A percentile compares a stretch with the other conserved stretches of the same genome.
Conservation (phyloP, 2,888 invertebrate genomes). For the Leucophenga montana region DNA sequence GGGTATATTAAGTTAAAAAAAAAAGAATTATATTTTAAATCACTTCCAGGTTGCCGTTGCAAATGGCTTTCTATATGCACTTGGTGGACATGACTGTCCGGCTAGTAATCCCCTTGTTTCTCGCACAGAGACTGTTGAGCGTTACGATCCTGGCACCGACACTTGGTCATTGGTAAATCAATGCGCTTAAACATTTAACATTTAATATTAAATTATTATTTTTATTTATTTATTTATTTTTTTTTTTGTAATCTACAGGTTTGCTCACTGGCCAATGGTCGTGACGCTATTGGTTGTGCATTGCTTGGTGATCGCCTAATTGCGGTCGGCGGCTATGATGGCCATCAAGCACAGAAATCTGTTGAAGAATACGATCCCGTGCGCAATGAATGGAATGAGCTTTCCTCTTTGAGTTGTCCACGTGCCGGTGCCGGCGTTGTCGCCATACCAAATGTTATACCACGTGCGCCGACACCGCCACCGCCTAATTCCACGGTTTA, state of each 20-base stretch:
- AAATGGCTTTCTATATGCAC: constrained; percentile 90
- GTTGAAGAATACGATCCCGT: constrained; percentile 93
- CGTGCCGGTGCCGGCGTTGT: constrained; percentile 93
- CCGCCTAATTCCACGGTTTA: constrained; percentile 72
- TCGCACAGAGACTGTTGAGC: constrained; percentile 91
- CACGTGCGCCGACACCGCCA: constrained; percentile 67
- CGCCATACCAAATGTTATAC: constrained; percentile 75
- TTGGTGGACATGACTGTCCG: constrained; percentile 95
- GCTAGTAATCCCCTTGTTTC: constrained; percentile 88
- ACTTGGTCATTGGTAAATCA: constrained; percentile 82
- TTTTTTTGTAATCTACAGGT: constrained; percentile 72
- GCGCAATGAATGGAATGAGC: constrained; percentile 84
- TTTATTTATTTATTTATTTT: too few relatives aligned
- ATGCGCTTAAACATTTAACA: not conserved
- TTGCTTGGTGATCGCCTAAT: constrained; percentile 84
- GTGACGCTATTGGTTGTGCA: constrained; percentile 92
- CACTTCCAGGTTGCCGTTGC: constrained; percentile 81
- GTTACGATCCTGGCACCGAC: constrained; percentile 86
- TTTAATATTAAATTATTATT: too few relatives aligned
- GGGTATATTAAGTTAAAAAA: too few relatives aligned
- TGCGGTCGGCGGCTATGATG: constrained; percentile 93
- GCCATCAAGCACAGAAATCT: constrained; percentile 87
- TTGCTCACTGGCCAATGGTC: constrained; percentile 85
- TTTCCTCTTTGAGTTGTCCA: constrained; percentile 85
- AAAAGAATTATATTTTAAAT: too few relatives aligned